Evolutionary conservation across 2,888 invertebrate genomes (phyloP).

Genomic region (Scelioninae gen. 1): DNA sequence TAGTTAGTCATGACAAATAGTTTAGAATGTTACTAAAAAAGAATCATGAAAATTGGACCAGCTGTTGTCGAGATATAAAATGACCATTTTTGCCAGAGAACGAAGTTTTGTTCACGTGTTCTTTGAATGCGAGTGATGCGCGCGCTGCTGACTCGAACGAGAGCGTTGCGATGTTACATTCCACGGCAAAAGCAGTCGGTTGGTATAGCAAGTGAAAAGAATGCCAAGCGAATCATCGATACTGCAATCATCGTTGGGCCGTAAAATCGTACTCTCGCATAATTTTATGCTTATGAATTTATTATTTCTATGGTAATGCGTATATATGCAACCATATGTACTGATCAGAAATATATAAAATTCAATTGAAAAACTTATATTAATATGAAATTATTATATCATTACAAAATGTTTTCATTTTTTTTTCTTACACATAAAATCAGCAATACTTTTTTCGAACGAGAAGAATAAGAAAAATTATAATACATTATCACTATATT

Average conservation of each 20-base stretch:
- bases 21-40: conserved; percentile 32
- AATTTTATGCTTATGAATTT: conserved; percentile 25
- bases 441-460: too few species aligned
- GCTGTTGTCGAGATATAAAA: conserved; percentile 57
- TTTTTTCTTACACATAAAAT: too few species aligned
- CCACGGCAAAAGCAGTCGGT: conserved; percentile 49
- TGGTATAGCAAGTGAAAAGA: conserved; percentile 48
- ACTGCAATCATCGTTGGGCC: conserved; percentile 27
- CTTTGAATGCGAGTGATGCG: conserved; percentile 43
- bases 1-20: conserved; percentile 58
- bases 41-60: conserved; percentile 29
- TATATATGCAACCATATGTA: too few species aligned
- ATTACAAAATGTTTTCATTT: too few species aligned
- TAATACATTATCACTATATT: too few species aligned
- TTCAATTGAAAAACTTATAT: too few species aligned
- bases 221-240: conserved; percentile 48
- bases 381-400: too few species aligned
- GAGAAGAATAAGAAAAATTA: too few species aligned
- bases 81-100: conserved; percentile 49
- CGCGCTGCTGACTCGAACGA: conserved; percentile 38
- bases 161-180: conserved; percentile 61
- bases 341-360: too few species aligned
- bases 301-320: conserved; percentile 8
- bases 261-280: conserved; percentile 34
- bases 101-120: conserved; percentile 6